Evolutionary conservation across 2,797 vertebrate genomes (phyloP).

Genomic region (Urocyon cinereoargenteus): DNA sequence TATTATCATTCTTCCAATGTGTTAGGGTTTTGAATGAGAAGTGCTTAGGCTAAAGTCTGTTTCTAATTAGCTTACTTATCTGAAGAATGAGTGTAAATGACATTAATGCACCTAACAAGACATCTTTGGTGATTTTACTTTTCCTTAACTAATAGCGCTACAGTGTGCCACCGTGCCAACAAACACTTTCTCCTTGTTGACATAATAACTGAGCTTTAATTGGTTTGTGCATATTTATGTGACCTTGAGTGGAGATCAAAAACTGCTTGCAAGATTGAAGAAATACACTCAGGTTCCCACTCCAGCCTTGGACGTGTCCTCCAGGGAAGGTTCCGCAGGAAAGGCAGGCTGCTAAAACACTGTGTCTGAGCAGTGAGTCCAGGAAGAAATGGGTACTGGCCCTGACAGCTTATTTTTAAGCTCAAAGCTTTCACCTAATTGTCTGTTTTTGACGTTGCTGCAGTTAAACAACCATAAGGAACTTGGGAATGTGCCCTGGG

Average conservation of each 20-base stretch:
- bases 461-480: constrained; percentile 21
- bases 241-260: constrained; percentile 11
- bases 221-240: constrained; percentile 40
- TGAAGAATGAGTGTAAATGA: constrained; percentile 18
- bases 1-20: neutral
- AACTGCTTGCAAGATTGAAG: neutral
- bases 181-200: constrained; percentile 21
- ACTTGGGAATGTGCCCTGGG: neutral
- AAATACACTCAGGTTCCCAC: neutral
- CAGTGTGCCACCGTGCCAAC: neutral
- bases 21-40: constrained; percentile 19
- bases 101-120: neutral
- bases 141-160: neutral
- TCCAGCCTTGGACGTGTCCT: neutral
- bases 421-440: constrained; percentile 53
- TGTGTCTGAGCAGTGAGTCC: neutral
- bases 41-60: neutral
- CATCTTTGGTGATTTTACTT: neutral
- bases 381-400: neutral
- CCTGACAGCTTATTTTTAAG: constrained; percentile 57
- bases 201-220: constrained; percentile 42
- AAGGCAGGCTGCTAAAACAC: neutral
- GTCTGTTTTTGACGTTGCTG: constrained; percentile 39
- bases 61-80: constrained; percentile 52
- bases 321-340: neutral